Evolutionary conservation across 2,888 invertebrate genomes (phyloP).

Genomic region (Hypena proboscidalis): DNA sequence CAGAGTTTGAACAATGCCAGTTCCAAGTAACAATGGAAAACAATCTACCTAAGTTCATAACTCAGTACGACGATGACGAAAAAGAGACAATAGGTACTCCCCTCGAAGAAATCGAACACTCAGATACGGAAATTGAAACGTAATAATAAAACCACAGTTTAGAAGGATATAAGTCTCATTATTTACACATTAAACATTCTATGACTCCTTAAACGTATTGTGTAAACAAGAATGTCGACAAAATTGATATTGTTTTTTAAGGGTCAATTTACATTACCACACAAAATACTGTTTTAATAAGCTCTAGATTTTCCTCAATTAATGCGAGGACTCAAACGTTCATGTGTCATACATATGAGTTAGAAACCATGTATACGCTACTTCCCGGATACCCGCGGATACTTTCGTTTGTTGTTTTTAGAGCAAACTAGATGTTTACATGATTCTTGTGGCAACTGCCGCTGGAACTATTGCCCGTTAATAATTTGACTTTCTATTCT

Average conservation of each 20-base stretch:
- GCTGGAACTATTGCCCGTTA: too few relatives aligned
- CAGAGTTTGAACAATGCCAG: conserved; percentile 87
- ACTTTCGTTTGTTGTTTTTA: too few relatives aligned
- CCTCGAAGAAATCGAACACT: conserved; percentile 66
- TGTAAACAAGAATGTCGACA: conserved; percentile 16
- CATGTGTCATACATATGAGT: too few relatives aligned
- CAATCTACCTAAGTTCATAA: conserved; percentile 78
- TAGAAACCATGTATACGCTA: too few relatives aligned
- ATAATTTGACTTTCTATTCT: too few relatives aligned
- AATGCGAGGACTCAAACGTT: too few relatives aligned
- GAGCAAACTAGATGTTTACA: too few relatives aligned
- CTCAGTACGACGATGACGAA: conserved; percentile 65
- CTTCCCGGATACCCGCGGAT: too few relatives aligned
- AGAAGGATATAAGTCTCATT: conserved; percentile 61
- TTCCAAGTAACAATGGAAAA: conserved; percentile 88
- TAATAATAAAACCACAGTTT: conserved; percentile 51
- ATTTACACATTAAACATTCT: conserved; percentile 52
- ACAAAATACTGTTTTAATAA: too few relatives aligned
- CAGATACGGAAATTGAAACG: conserved; percentile 57
- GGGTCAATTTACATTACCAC: too few relatives aligned
- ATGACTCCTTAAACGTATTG: conserved; percentile 25
- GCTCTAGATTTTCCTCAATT: too few relatives aligned
- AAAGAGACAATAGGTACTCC: conserved; percentile 59
- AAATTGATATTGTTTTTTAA: conserved; percentile 16
- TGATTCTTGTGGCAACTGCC: too few relatives aligned